Conservation (phyloP, 2,113 vertebrate genomes). For the Phainopepla nitens region DNA sequence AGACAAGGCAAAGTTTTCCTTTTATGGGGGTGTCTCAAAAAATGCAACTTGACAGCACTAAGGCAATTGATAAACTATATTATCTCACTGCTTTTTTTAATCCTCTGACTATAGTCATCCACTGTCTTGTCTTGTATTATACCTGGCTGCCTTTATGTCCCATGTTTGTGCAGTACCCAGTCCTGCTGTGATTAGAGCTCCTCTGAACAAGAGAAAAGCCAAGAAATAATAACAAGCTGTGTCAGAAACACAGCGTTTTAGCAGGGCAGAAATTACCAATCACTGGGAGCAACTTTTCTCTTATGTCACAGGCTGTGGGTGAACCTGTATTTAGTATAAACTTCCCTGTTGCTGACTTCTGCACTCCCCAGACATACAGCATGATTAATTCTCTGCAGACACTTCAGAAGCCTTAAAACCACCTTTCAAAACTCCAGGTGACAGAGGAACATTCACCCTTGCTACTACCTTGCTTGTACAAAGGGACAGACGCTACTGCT, state of each 20-base stretch:
- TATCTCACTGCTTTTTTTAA: neutral
- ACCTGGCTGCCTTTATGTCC: neutral
- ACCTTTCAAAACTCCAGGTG: neutral
- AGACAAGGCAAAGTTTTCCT: neutral
- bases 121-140: neutral
- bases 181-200: neutral
- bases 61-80: neutral
- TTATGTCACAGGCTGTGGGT: neutral
- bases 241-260: neutral
- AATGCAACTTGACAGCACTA: neutral
- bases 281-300: neutral
- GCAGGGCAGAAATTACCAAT: neutral
- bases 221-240: neutral
- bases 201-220: neutral
- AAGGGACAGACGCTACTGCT: neutral
- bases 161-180: neutral
- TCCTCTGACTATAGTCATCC: neutral
- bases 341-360: neutral
- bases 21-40: neutral
- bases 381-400: neutral
- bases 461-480: neutral
- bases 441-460: neutral
- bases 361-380: neutral
- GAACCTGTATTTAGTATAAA: neutral
- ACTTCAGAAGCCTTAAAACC: neutral